Conservation (phyloP, 2,113 vertebrate species). For the Dermatemys mawii region DNA sequence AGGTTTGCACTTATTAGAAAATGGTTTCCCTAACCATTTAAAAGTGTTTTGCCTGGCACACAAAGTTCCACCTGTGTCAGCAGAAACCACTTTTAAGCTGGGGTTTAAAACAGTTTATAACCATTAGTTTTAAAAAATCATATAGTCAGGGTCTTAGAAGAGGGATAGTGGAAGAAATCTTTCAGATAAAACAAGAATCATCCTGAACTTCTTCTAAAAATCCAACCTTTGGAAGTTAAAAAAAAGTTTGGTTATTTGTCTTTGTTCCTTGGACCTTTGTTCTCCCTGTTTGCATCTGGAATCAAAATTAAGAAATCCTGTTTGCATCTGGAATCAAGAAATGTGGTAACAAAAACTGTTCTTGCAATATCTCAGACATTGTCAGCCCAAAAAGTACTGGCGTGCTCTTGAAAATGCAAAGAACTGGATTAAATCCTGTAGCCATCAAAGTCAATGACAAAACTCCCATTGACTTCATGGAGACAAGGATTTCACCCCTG, state of each 20-base stretch:
- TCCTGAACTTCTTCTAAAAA: background rate
- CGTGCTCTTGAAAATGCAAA: background rate
- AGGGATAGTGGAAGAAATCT: background rate
- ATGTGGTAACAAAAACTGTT: rapidly evolving
- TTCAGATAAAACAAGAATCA: rapidly evolving
- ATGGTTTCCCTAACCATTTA: background rate
- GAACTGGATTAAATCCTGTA: background rate
- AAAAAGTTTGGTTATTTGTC: background rate
- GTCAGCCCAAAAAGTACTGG: rapidly evolving
- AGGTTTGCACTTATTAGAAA: background rate
- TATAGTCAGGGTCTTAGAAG: background rate
- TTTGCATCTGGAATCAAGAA: background rate
- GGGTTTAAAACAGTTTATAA: background rate
- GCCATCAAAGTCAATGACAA: rapidly evolving
- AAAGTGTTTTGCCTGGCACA: background rate
- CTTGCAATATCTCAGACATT: background rate
- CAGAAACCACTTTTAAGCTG: background rate
- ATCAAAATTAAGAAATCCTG: background rate
- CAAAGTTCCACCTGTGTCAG: rapidly evolving
- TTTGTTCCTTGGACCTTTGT: background rate
- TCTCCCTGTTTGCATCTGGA: background rate
- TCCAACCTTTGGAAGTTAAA: rapidly evolving
- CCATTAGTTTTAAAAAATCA: background rate
- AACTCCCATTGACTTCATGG: background rate
- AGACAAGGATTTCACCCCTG: background rate